These are phyloP conservation scores for Campaea margaritaria DNA, from an alignment of 2,888 invertebrate species.

Conservation along the genomic window DNA sequence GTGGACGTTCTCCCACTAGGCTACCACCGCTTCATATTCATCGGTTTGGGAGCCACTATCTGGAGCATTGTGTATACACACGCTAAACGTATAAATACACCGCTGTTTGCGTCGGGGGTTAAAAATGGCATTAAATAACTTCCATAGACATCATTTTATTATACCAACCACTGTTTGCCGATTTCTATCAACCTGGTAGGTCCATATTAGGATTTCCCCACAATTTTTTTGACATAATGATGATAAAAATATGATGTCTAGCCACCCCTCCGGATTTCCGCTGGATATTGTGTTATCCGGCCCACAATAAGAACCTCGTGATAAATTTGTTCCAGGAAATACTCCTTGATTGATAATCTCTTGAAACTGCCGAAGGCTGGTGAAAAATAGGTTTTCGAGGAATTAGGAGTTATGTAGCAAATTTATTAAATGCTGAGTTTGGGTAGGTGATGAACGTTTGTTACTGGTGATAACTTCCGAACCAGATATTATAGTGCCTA, in stretches of 20 bases:
- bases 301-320: slow-evolving; percentile 76
- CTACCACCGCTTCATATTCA: too few species aligned
- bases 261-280: slow-evolving; percentile 82
- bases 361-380: slow-evolving; percentile 38
- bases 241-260: slow-evolving; percentile 84
- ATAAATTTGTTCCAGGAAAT: slow-evolving; percentile 82
- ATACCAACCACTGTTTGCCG: too few species aligned
- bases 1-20: too few species aligned
- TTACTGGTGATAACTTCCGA: neutral
- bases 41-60: too few species aligned
- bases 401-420: too few species aligned
- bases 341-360: slow-evolving; percentile 80
- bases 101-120: too few species aligned
- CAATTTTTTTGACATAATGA: slow-evolving; percentile 79
- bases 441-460: slow-evolving; percentile 3
- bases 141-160: too few species aligned
- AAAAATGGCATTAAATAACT: too few species aligned
- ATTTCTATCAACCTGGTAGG: neutral
- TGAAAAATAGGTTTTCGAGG: slow-evolving; percentile 32
- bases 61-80: too few species aligned
- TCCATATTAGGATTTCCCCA: slow-evolving; percentile 52
- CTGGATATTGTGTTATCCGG: slow-evolving; percentile 83
- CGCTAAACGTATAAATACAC: too few species aligned
- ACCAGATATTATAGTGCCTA: neutral
- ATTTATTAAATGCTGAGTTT: slow-evolving; percentile 8